These are phyloP conservation scores for Centropus unirufus DNA, from an alignment of 2,113 vertebrate genomes.

Conservation along the genomic window DNA sequence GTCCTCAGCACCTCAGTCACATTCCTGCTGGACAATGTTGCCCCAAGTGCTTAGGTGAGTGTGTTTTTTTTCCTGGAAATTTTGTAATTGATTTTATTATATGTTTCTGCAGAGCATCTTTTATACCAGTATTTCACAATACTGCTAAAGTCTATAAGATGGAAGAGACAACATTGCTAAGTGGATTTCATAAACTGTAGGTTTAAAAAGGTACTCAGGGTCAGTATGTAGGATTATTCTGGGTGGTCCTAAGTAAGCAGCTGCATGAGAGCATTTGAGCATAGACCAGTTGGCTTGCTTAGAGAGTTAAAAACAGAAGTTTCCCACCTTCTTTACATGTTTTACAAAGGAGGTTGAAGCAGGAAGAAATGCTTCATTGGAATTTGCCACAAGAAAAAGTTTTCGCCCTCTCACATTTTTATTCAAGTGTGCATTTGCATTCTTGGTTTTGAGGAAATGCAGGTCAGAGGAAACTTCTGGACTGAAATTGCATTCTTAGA, in stretches of 20 bases:
- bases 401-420: neutral
- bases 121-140: neutral
- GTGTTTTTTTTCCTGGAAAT: neutral
- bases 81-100: neutral
- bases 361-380: neutral
- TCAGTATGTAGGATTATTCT: neutral
- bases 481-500: neutral
- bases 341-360: neutral
- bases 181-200: neutral
- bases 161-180: neutral
- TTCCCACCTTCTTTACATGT: neutral
- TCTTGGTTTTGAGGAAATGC: constrained; percentile 19
- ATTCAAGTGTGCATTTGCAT: neutral
- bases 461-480: neutral
- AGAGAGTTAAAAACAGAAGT: neutral
- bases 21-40: constrained; percentile 90
- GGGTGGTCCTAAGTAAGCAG: neutral
- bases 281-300: neutral
- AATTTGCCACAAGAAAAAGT: neutral
- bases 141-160: neutral
- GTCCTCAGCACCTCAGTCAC: constrained; percentile 93
- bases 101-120: neutral
- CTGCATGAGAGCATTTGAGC: neutral
- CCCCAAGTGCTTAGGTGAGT: constrained; percentile 91
- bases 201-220: neutral